A percentile compares a stretch with the other conserved stretches of the same genome.
phyloP scores from a whole-genome alignment of 1,140 invertebrate genomes.

The Plodia interpunctella region DNA sequence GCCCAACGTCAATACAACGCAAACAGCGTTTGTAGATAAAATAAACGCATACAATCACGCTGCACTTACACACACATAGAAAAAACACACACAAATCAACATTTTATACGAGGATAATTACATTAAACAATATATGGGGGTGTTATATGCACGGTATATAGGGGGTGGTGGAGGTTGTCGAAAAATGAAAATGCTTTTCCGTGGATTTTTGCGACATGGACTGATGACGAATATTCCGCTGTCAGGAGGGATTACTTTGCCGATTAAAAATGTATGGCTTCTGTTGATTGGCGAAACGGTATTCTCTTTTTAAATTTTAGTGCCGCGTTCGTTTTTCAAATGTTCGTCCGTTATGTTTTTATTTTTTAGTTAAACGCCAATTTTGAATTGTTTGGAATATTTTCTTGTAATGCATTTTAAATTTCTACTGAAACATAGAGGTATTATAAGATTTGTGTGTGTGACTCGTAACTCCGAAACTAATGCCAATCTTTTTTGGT shows the following conservation, averaged over 20 bases:
- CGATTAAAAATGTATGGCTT: background rate
- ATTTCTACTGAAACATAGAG: too few relatives aligned
- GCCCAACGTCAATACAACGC: conserved; percentile 55
- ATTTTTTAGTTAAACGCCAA: background rate
- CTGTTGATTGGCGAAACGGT: conserved; percentile 15
- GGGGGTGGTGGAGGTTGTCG: conserved; percentile 24
- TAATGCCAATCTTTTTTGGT: too few relatives aligned
- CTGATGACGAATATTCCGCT: background rate
- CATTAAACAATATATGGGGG: conserved; percentile 44
- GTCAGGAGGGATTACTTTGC: background rate
- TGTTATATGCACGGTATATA: conserved; percentile 17
- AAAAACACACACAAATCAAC: conserved; percentile 4
- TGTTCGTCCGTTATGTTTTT: background rate
- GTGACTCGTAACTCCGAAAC: too few relatives aligned
- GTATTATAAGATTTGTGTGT: too few relatives aligned
- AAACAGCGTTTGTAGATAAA: conserved; percentile 55
- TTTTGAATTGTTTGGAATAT: conserved; percentile 16
- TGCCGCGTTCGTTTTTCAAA: conserved; percentile 26
- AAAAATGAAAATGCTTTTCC: conserved; percentile 42
- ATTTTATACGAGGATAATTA: conserved; percentile 70
- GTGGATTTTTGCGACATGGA: conserved; percentile 27
- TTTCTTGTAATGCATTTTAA: background rate
- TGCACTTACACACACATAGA: conserved; percentile 23
- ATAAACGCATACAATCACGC: conserved; percentile 48
- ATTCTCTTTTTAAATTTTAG: conserved; percentile 15